Base-by-base conservation (phyloP, 2,113 vertebrate genomes). In the Harpagus bidentatus region DNA sequence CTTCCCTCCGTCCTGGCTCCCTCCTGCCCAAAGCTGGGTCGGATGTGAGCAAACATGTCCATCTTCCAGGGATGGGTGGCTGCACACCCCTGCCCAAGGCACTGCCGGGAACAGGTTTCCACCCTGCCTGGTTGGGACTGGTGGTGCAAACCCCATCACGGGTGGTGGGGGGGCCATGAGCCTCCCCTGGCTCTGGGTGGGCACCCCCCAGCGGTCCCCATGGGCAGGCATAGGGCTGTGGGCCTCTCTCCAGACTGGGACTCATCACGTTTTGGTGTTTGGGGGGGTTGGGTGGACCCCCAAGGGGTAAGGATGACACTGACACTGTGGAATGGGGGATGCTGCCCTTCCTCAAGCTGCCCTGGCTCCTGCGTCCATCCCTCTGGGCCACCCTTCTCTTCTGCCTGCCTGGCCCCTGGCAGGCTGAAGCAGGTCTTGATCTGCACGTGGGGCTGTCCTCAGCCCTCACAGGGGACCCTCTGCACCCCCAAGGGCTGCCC, bases 81-180 rank as follows among this genome's bases (percentile, higher is more conserved):
- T 6, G 4, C 36, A 13, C 14, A 1, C 15, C 48, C 28, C 82
- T 73, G 70, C 50, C 71, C 6, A 2, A 34, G 34, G 40, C 47
- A 26, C 26, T 21, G 28, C 59, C 0, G 2, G 71, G 23, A 40
- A 19, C 23, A 58, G 42, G 50, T 47, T 65, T 56, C 48, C 1
- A 0, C 83, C 29, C 61, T 47, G 34, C 61, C 14, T 0, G 0
- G 14, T 12, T 56, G 59, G 70, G 61, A 55, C 0, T 3, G 16
- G 61, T 65, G 61, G 29, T 48, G 6, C 23, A 76, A 48, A n/a
- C 23, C 17, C 29, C 23, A 23, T 34, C 1, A 2, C 1, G 2
- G 42, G 50, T 7, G 17, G 28, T 32, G 34, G 50, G 5, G 50
- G 71, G 29, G 40, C 14, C 13, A 17, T 42, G n/a, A 50, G 23